Conservation (phyloP, 2,797 vertebrate species). For the Cynopterus sphinx region DNA sequence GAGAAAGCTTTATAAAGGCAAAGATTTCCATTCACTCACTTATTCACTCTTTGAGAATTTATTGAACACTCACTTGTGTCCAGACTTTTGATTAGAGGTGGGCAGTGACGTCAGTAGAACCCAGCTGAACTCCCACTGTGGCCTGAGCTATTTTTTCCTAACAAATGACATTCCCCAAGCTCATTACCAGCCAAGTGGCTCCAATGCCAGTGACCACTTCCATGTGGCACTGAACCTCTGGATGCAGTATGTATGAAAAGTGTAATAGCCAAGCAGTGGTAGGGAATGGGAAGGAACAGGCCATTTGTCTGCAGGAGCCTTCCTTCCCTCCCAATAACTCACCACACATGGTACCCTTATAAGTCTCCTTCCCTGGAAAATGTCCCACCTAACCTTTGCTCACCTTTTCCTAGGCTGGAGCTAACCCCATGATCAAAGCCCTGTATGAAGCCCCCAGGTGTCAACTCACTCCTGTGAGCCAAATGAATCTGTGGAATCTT, state of each 20-base stretch:
- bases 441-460: background rate
- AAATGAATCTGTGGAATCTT: background rate
- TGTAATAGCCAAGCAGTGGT: background rate
- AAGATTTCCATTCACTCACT: background rate
- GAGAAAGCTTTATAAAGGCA: background rate
- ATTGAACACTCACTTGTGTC: background rate
- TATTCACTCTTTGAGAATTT: background rate
- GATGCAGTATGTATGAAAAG: background rate
- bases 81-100: background rate
- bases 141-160: background rate
- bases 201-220: background rate
- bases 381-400: background rate
- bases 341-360: background rate
- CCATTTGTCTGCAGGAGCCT: no score
- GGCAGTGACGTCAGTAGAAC: background rate
- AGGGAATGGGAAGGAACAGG: background rate
- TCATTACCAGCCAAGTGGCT: background rate
- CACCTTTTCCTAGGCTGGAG: background rate
- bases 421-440: background rate
- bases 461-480: background rate
- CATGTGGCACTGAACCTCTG: background rate
- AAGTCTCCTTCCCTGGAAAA: background rate
- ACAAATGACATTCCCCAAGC: background rate
- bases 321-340: background rate
- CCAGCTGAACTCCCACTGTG: background rate